A percentile compares a stretch with the other conserved stretches of the same genome.
Conservation (phyloP, 2,888 invertebrate genomes). For the Achlya flavicornis region DNA sequence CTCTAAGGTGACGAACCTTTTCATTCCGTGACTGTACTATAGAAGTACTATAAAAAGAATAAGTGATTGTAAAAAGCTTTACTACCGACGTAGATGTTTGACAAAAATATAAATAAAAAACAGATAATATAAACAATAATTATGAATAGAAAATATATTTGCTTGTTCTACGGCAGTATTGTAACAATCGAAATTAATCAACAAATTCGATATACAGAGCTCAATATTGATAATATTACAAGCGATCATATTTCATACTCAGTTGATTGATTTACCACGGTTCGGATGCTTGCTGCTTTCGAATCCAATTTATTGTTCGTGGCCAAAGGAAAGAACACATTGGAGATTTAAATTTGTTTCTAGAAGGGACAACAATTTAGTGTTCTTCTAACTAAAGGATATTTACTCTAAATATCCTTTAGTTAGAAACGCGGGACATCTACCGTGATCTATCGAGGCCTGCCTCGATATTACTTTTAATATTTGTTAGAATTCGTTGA, state of each 20-base stretch:
- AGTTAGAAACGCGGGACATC: no score
- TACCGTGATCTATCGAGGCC: no score
- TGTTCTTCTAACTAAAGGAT: no score
- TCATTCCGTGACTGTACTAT: no score
- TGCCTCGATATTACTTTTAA: no score
- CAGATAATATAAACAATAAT: neutral
- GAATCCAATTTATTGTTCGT: conserved; percentile 71
- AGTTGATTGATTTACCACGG: conserved; percentile 72
- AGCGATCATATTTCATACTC: conserved; percentile 69
- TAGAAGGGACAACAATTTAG: conserved; percentile 37
- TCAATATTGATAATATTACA: conserved; percentile 62
- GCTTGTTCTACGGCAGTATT: conserved; percentile 22
- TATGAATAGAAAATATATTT: neutral
- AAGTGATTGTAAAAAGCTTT: no score
- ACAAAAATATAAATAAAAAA: neutral
- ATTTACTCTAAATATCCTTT: no score
- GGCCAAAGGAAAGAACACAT: conserved; percentile 51
- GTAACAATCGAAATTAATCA: conserved; percentile 59
- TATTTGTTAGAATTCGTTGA: no score
- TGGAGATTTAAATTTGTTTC: conserved; percentile 32
- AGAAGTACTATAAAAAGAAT: no score
- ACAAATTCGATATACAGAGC: conserved; percentile 45
- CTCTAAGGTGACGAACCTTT: no score
- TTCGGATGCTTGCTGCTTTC: conserved; percentile 62
- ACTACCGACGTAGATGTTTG: no score